Evolutionary conservation across 2,113 vertebrate species (phyloP).

Genomic region (Geococcyx californianus): DNA sequence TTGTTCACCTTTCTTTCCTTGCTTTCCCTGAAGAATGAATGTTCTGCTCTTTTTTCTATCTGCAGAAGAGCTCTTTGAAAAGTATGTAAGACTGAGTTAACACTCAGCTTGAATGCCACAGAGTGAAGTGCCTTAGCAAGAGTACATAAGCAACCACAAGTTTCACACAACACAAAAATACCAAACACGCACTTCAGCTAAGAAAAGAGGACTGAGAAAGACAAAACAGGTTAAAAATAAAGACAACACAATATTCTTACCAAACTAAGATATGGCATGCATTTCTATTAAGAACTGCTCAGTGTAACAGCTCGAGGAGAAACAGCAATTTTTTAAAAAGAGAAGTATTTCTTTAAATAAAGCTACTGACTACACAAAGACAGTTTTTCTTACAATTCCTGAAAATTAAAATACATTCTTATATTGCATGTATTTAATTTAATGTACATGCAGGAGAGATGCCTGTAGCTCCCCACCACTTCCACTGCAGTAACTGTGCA

Average conservation of each 20-base stretch:
- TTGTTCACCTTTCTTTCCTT: background rate
- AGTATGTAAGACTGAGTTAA: background rate
- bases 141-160: background rate
- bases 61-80: background rate
- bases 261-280: background rate
- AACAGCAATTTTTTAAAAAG: background rate
- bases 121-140: background rate
- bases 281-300: background rate
- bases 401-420: background rate
- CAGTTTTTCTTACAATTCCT: background rate
- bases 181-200: background rate
- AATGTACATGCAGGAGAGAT: background rate
- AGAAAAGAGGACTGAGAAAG: background rate
- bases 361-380: background rate
- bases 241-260: background rate
- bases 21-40: background rate
- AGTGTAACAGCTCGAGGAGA: background rate
- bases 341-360: background rate
- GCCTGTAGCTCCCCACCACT: background rate
- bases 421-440: background rate
- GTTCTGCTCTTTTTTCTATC: background rate
- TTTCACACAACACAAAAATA: background rate
- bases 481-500: background rate
- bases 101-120: background rate
- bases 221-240: background rate